phyloP scores from a whole-genome alignment of 2,797 vertebrate species.

The Mastacembelus armatus region DNA sequence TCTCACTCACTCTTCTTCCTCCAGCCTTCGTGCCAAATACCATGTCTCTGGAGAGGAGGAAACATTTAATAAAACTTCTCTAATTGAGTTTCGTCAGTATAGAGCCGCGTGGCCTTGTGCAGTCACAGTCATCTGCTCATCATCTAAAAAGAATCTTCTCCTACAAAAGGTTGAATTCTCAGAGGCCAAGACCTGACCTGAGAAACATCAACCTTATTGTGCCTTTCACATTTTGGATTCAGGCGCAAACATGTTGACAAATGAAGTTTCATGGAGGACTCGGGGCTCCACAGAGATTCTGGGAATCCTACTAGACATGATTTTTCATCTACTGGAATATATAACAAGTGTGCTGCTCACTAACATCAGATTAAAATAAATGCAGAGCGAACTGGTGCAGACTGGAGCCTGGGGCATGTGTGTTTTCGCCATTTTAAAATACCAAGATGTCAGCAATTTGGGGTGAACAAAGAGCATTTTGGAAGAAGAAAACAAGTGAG shows the following conservation, averaged over 20 bases:
- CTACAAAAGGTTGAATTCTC: constrained; percentile 24
- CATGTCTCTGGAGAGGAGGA: constrained; percentile 69
- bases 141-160: constrained; percentile 1
- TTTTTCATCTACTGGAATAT: constrained; percentile 9
- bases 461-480: constrained; percentile 18
- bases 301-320: neutral
- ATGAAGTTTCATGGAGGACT: neutral
- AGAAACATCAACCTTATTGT: neutral
- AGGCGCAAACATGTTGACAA: neutral
- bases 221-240: neutral
- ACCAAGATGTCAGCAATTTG: constrained; percentile 44
- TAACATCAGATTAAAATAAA: constrained; percentile 17
- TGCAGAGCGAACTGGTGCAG: constrained; percentile 43
- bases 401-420: constrained; percentile 35
- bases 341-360: constrained; percentile 8
- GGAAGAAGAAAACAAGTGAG: constrained; percentile 14
- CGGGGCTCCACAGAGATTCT: neutral
- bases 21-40: constrained; percentile 59
- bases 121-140: constrained; percentile 14
- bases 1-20: constrained; percentile 12
- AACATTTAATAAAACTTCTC: constrained; percentile 75
- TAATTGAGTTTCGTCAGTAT: constrained; percentile 56
- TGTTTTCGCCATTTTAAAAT: constrained; percentile 37
- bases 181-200: neutral
- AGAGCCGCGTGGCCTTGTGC: constrained; percentile 24